A percentile compares a stretch with the other conserved stretches of the same genome.
These are phyloP conservation scores for Phoeniculus purpureus DNA, from an alignment of 2,797 vertebrate species.

Conservation along the genomic window DNA sequence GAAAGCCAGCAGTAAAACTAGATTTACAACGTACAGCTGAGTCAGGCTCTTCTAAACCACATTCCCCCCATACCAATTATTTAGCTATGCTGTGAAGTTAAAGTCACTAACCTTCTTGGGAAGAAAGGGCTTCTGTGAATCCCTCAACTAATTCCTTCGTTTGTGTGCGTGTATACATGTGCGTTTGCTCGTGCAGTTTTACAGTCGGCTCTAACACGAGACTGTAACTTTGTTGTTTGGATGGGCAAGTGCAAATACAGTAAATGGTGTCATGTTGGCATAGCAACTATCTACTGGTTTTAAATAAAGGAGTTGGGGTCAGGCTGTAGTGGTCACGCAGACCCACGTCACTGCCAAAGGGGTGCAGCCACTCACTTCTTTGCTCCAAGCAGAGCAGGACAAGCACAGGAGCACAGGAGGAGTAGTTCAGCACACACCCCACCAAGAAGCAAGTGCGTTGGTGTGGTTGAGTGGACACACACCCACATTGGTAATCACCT, in stretches of 20 bases:
- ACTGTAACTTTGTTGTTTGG: background rate
- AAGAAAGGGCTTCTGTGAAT: background rate
- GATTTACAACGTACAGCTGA: conserved; percentile 21
- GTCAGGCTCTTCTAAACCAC: conserved; percentile 12
- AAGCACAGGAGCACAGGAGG: background rate
- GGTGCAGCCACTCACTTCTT: background rate
- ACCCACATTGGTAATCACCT: background rate
- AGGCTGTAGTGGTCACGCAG: background rate
- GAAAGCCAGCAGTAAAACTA: conserved; percentile 10
- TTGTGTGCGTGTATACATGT: background rate
- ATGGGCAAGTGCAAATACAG: background rate
- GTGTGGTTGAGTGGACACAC: background rate
- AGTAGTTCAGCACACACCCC: background rate
- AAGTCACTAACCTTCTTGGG: background rate
- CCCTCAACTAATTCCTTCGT: background rate
- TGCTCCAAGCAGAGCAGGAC: background rate
- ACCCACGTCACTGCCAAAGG: background rate
- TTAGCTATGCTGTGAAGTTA: background rate
- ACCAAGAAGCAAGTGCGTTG: background rate
- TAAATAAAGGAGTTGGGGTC: background rate
- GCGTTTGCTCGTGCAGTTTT: background rate
- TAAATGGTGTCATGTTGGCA: background rate
- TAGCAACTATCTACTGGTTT: background rate
- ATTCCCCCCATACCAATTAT: background rate
- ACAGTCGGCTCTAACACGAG: background rate